Percentiles rank a stretch among this genome's conserved stretches.
Conservation (phyloP, 2,113 vertebrate genomes). For the Sapayoa aenigma region DNA sequence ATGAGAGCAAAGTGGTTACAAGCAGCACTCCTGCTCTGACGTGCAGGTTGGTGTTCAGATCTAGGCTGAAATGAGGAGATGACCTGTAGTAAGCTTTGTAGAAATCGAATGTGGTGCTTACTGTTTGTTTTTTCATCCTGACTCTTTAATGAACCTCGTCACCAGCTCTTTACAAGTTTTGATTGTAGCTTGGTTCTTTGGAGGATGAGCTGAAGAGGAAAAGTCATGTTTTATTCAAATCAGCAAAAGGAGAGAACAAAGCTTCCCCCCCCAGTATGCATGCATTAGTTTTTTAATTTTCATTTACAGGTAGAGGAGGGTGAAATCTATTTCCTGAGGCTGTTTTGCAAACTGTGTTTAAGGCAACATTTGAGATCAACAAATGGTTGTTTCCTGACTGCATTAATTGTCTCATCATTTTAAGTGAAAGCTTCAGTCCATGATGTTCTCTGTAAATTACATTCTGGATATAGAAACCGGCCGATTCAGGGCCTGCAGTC, state of each 20-base stretch:
- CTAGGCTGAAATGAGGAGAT: background rate
- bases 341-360: background rate
- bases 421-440: background rate
- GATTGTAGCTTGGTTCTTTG: background rate
- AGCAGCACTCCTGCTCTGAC: background rate
- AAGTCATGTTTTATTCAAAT: background rate
- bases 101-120: background rate
- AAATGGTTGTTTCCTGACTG: background rate
- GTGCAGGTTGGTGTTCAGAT: background rate
- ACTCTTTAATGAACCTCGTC: background rate
- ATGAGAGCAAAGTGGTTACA: background rate
- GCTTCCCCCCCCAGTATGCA: fast-evolving
- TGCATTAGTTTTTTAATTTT: background rate
- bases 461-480: background rate
- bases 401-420: background rate
- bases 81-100: background rate
- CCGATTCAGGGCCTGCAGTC: background rate
- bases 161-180: background rate
- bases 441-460: background rate
- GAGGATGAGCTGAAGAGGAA: background rate
- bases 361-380: background rate
- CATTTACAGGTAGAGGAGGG: background rate
- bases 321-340: background rate
- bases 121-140: background rate
- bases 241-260: background rate